Evolutionary conservation across 2,797 vertebrate genomes (phyloP).

Genomic region (Astyanax mexicanus): DNA sequence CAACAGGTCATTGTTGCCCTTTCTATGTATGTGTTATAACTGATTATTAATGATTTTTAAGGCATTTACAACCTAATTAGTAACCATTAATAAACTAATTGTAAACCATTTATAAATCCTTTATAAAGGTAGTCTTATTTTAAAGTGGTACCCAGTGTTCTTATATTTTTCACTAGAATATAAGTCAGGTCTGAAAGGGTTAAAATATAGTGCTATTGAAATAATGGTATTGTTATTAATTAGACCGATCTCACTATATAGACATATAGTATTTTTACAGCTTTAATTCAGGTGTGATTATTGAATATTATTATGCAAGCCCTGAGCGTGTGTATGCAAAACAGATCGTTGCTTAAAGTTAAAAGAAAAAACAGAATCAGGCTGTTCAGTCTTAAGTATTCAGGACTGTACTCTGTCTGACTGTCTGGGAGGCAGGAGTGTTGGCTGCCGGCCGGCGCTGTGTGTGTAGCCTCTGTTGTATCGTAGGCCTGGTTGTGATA

Average conservation of each 20-base stretch:
- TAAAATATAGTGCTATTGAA: no score
- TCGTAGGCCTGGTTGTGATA: conserved; percentile 76
- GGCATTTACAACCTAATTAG: no score
- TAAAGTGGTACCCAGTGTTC: no score
- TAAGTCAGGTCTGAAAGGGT: no score
- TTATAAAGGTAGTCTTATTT: no score
- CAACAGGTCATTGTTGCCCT: no score
- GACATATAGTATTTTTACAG: neutral
- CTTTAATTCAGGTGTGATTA: neutral
- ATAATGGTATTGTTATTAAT: no score
- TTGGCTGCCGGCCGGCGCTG: conserved; percentile 80
- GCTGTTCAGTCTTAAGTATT: conserved; percentile 77
- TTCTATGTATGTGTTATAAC: no score
- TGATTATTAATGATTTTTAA: no score
- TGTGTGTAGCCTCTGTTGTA: conserved; percentile 81
- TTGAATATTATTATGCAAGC: conserved; percentile 53
- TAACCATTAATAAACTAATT: no score
- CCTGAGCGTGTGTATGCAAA: conserved; percentile 63
- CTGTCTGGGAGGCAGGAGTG: conserved; percentile 81
- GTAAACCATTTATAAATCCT: no score
- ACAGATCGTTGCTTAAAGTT: conserved; percentile 74
- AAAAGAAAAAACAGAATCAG: conserved; percentile 70
- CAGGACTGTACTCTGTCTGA: conserved; percentile 80
- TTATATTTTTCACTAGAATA: no score
- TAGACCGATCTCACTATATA: neutral